phyloP scores from a whole-genome alignment of 2,113 vertebrate species.

The Aix galericulata region DNA sequence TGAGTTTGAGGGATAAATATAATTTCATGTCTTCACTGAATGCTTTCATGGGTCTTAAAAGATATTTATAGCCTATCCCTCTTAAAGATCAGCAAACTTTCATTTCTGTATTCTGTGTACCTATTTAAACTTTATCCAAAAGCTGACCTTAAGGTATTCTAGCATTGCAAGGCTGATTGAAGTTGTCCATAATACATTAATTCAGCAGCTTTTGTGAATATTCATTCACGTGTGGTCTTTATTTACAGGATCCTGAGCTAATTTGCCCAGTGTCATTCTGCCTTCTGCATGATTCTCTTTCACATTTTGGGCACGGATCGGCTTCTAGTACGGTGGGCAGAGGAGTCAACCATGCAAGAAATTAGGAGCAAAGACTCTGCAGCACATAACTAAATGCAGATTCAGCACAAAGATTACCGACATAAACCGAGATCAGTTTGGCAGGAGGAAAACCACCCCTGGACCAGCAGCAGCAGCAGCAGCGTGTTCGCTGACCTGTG shows the following conservation, averaged over 20 bases:
- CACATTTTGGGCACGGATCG: not conserved
- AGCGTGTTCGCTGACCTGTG: not conserved
- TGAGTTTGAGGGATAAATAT: conserved; percentile 8
- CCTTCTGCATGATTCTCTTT: not conserved
- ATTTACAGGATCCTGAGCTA: not conserved
- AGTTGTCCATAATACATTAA: not conserved
- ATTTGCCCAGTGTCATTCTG: not conserved
- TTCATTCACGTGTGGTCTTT: not conserved
- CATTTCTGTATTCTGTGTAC: not conserved
- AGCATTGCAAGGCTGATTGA: not conserved
- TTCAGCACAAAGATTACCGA: not conserved
- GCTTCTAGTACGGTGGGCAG: not conserved
- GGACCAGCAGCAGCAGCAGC: not conserved
- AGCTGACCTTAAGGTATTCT: not conserved
- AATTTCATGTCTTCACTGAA: not conserved
- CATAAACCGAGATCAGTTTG: not conserved
- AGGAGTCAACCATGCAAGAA: not conserved
- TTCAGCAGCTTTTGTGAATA: not conserved
- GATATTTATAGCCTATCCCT: not conserved
- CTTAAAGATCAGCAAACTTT: not conserved
- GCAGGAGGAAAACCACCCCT: not conserved
- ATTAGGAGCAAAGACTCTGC: not conserved
- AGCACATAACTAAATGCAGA: not conserved
- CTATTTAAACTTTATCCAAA: not conserved
- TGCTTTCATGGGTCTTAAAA: conserved; percentile 6